Evolutionary conservation across 2,113 vertebrate genomes (phyloP).

Genomic region (Gallinago media): DNA sequence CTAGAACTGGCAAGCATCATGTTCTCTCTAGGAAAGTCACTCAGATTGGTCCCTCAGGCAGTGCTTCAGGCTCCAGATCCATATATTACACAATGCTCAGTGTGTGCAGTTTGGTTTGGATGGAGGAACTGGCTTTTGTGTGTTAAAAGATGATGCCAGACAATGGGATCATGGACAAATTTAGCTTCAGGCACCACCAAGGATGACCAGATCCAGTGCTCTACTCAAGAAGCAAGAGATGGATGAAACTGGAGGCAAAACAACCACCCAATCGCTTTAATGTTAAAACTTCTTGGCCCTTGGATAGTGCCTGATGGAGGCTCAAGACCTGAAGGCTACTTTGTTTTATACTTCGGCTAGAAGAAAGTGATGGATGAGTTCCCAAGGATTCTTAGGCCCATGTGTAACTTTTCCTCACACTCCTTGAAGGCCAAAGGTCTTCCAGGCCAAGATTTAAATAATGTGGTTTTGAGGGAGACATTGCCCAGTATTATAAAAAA

Average conservation of each 20-base stretch:
- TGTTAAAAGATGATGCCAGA: not conserved
- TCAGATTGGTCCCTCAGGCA: not conserved
- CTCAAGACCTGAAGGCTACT: not conserved
- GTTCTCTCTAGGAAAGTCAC: not conserved
- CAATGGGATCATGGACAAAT: not conserved
- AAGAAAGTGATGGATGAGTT: not conserved
- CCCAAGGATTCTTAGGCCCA: not conserved
- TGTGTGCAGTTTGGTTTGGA: not conserved
- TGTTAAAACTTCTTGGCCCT: not conserved
- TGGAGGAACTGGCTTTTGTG: not conserved
- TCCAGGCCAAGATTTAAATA: not conserved
- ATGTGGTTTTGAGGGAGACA: not conserved
- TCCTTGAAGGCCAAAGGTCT: not conserved
- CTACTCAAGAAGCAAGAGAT: not conserved
- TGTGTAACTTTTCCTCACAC: not conserved
- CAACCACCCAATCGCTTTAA: not conserved
- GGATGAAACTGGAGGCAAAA: not conserved
- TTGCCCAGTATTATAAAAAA: not conserved
- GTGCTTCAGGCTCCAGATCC: not conserved
- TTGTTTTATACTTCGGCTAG: not conserved
- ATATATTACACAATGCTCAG: not conserved
- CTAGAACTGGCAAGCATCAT: not conserved
- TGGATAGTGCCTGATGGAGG: not conserved
- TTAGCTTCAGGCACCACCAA: not conserved
- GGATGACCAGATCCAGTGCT: not conserved